Percentiles rank a stretch among this genome's conserved stretches.
Evolutionary conservation across 2,113 vertebrate genomes (phyloP).

Genomic region (Heloderma charlesbogerti): DNA sequence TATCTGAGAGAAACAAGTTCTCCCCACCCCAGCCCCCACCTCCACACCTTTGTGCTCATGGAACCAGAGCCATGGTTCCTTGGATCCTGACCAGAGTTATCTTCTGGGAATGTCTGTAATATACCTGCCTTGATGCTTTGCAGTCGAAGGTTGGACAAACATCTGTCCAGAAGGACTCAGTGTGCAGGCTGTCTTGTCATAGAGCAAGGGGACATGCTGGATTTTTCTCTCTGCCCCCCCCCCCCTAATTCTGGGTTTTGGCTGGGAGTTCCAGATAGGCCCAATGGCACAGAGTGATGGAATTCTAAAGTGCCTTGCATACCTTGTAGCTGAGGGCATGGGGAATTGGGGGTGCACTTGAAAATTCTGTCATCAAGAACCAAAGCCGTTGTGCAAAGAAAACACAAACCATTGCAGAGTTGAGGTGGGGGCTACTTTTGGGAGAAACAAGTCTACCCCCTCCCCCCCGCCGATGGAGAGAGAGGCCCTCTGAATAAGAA

Average conservation of each 20-base stretch:
- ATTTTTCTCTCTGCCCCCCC: too few relatives aligned
- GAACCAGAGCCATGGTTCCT: not conserved
- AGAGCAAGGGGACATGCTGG: not conserved
- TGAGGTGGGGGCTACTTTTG: not conserved
- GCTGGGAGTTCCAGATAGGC: not conserved
- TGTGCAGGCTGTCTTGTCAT: too few relatives aligned
- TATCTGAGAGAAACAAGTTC: not conserved
- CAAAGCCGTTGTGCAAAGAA: not conserved
- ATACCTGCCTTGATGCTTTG: not conserved
- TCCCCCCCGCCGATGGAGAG: too few relatives aligned
- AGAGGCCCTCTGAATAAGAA: not conserved
- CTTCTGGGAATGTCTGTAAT: not conserved
- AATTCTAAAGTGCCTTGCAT: not conserved
- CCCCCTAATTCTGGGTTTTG: not conserved
- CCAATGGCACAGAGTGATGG: not conserved
- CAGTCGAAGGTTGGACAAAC: not conserved
- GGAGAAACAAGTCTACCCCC: too few relatives aligned
- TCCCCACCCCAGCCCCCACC: too few relatives aligned
- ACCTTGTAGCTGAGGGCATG: not conserved
- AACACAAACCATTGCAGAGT: not conserved
- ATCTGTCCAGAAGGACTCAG: not conserved
- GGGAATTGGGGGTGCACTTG: not conserved
- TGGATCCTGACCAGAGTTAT: not conserved
- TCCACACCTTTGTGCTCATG: not conserved
- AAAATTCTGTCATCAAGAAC: not conserved